A percentile compares a stretch with the other conserved stretches of the same genome.
Evolutionary conservation across 2,113 vertebrate genomes (phyloP).

Genomic region (Orientallactaga bullata): DNA sequence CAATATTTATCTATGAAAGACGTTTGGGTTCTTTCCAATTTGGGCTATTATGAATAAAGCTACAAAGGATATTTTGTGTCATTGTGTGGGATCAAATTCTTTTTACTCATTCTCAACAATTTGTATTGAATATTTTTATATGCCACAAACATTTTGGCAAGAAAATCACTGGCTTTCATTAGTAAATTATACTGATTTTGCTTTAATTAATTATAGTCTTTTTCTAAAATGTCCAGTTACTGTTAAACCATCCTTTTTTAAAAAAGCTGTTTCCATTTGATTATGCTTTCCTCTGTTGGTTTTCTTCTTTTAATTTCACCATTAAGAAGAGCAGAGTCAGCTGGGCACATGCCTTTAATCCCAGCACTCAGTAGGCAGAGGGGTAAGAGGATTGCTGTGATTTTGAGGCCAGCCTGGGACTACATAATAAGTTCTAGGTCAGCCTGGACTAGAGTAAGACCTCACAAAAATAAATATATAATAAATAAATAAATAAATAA

Average conservation of each 20-base stretch:
- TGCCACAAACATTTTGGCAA: conserved; percentile 14
- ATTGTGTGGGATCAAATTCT: conserved; percentile 39
- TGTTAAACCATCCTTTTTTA: conserved; percentile 15
- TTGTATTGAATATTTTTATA: conserved; percentile 56
- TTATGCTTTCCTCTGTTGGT: conserved; percentile 28
- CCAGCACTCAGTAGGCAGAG: too few relatives aligned
- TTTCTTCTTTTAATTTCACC: conserved; percentile 51
- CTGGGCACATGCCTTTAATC: too few relatives aligned
- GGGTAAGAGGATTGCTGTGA: too few relatives aligned
- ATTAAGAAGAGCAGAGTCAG: not conserved
- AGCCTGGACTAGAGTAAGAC: too few relatives aligned
- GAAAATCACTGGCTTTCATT: conserved; percentile 33
- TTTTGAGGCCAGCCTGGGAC: too few relatives aligned
- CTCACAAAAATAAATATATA: too few relatives aligned
- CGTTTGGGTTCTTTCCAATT: conserved; percentile 15
- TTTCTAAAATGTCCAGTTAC: conserved; percentile 55
- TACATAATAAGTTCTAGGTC: too few relatives aligned
- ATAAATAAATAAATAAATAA: too few relatives aligned
- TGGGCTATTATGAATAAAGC: conserved; percentile 15
- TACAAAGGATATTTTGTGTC: conserved; percentile 2
- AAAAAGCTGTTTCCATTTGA: conserved; percentile 16
- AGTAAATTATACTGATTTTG: not conserved
- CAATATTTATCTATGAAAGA: conserved; percentile 1
- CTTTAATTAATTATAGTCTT: conserved; percentile 46
- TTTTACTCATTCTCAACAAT: conserved; percentile 27